Conservation (phyloP, 2,113 vertebrate genomes). For the Phoxinus phoxinus region DNA sequence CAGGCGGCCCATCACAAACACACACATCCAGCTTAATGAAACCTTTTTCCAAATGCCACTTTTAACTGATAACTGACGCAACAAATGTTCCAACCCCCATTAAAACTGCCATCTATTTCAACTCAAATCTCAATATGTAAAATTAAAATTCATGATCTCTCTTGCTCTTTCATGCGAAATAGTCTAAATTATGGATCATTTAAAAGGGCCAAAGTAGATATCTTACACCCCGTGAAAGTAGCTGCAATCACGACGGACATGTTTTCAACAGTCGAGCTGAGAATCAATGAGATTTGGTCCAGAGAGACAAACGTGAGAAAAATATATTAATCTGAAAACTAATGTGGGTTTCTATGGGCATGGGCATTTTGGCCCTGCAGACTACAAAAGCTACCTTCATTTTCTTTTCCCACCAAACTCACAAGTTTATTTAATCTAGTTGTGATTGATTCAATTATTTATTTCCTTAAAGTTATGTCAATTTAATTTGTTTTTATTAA, state of each 20-base stretch:
- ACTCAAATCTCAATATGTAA: background rate
- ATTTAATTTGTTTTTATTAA: background rate
- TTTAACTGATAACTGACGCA: background rate
- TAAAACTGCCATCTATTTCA: slow-evolving; percentile 14
- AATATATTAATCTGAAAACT: slow-evolving; percentile 19
- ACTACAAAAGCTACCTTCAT: background rate
- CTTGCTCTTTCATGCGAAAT: background rate
- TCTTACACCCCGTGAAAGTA: background rate
- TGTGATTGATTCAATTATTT: background rate
- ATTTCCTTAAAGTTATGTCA: background rate
- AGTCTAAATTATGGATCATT: slow-evolving; percentile 27
- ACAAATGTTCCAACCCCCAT: background rate
- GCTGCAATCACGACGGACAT: slow-evolving; percentile 29
- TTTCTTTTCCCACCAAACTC: background rate
- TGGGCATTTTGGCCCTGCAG: background rate
- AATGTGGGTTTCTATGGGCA: background rate
- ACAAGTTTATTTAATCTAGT: background rate
- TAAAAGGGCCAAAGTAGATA: slow-evolving; percentile 9
- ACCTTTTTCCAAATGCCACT: background rate
- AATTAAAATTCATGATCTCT: background rate
- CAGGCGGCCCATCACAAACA: background rate
- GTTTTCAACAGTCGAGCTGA: background rate
- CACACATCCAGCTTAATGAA: background rate
- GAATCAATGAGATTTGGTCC: background rate
- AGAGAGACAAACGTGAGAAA: slow-evolving; percentile 6